Conservation (phyloP, 2,113 vertebrate genomes). For the Galbula dea region DNA sequence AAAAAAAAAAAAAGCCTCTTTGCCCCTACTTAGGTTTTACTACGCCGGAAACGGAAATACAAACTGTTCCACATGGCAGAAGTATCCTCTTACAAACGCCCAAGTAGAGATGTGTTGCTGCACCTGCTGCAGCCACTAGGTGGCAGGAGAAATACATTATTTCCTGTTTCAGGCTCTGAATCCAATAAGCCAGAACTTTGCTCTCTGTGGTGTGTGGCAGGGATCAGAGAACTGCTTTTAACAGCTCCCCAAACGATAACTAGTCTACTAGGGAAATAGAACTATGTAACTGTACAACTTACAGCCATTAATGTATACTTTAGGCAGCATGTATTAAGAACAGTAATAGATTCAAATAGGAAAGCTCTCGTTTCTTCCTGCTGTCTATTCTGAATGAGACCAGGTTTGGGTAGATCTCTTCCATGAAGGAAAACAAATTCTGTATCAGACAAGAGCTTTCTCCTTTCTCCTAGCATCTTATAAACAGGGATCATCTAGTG, state of each 20-base stretch:
- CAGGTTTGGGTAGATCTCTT: not conserved
- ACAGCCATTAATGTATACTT: not conserved
- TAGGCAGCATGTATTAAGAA: not conserved
- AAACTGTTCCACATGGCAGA: not conserved
- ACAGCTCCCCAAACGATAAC: not conserved
- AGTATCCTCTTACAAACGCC: not conserved
- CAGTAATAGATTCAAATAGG: not conserved
- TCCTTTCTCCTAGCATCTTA: not conserved
- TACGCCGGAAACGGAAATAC: not conserved
- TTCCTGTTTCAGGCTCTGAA: not conserved
- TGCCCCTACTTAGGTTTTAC: not conserved
- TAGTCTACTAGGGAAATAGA: not conserved
- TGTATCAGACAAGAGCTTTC: not conserved
- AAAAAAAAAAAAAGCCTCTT: not conserved
- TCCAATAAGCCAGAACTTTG: not conserved
- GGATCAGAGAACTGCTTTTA: not conserved
- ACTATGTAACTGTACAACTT: accelerated
- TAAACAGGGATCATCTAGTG: not conserved
- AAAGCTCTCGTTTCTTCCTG: not conserved
- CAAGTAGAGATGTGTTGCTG: not conserved
- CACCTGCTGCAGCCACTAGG: conserved; percentile 28
- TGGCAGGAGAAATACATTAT: conserved; percentile 36
- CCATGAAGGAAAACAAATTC: not conserved
- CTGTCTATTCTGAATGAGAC: not conserved
- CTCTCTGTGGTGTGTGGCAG: not conserved